Evolutionary conservation across 2,888 invertebrate species (phyloP).

Genomic region (Hyposoter dolosus): DNA sequence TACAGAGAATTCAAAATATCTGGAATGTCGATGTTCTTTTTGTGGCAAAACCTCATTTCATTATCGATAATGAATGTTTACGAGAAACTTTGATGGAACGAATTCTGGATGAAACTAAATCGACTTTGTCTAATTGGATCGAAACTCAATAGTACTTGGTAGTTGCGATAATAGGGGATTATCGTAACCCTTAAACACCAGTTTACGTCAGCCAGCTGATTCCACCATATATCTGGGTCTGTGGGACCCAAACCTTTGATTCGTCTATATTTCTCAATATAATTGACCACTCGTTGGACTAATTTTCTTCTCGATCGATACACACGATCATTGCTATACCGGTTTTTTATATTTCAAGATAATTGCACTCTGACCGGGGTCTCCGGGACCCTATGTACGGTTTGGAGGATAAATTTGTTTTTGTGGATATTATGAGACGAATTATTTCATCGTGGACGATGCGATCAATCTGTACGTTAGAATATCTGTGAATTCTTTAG

Average conservation of each 20-base stretch:
- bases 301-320: neutral
- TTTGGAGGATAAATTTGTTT: neutral
- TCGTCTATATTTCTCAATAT: constrained; percentile 2
- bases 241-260: neutral
- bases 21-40: constrained; percentile 1
- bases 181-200: neutral
- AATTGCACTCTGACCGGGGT: neutral
- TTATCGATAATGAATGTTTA: too few relatives aligned
- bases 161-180: neutral
- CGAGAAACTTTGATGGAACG: neutral
- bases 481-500: constrained; percentile 48
- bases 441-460: constrained; percentile 9
- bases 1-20: constrained; percentile 6
- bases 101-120: neutral
- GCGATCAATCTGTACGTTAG: constrained; percentile 32
- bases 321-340: neutral
- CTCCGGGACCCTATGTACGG: neutral
- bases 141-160: neutral
- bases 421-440: neutral
- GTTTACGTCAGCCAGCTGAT: constrained; percentile 8
- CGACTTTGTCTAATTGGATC: neutral
- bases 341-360: neutral
- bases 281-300: neutral
- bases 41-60: neutral
- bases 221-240: neutral